Base-by-base conservation (phyloP, 2,888 invertebrate genomes). In the Tromatobia lineatoria region DNA sequence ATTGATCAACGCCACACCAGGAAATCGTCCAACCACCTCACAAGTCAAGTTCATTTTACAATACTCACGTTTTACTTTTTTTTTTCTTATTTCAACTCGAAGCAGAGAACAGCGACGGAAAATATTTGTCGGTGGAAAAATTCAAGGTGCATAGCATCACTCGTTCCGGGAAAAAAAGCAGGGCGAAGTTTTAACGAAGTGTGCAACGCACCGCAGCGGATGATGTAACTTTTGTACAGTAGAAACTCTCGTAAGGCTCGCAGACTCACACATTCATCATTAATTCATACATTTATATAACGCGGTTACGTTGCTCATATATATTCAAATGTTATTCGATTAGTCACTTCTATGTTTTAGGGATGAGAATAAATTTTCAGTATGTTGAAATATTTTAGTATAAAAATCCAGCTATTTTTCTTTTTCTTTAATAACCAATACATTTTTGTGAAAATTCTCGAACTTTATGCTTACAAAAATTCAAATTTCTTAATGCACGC, bases 51-150 rank as follows among this genome's bases (percentile, higher is more conserved):
- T n/a, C 7, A 34, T 61, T 34, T 61, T 3, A 7, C n/a, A 7
- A 61, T 34, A 61, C 59, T 61, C n/a, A 34, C n/a, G 29, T 59
- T 29, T 1, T n/a, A 29, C 29, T 25, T 57, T 54, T 23, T 57
- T 13, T 13, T 57, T 57, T 15, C n/a, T 34, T n/a, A 34, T 61
- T 61, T 34, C 34, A 54, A 8, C 59, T 34, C n/a, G 7, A n/a
- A 34, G 34, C 34, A 4, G 59, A 18, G 15, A 61, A 34, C 29
- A n/a, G 0, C 59, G 7, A 15, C 29, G 29, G 29, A 23, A 57
- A 10, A 29, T 59, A 23, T 8, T 11, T 59, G 25, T 15, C 1
- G 7, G 18, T 15, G 10, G 18, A 61, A 61, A n/a, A 61, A 61
- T 61, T 29, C 15, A 34, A 61, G 8, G n/a, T n/a, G n/a, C n/a